A percentile compares a stretch with the other conserved stretches of the same genome.
These are phyloP conservation scores for Cinclus cinclus DNA, from an alignment of 2,113 vertebrate species.

Conservation along the genomic window DNA sequence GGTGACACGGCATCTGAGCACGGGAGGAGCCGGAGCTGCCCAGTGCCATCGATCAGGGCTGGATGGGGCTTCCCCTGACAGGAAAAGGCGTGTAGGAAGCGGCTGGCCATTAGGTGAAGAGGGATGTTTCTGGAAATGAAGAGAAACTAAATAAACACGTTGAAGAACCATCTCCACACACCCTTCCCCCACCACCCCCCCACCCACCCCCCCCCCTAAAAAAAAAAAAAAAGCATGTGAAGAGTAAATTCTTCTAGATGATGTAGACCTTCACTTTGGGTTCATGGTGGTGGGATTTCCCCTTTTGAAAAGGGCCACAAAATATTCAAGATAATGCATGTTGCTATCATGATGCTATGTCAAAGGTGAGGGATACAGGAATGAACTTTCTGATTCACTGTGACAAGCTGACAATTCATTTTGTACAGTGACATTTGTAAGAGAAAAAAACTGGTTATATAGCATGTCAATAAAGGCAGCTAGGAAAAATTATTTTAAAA, in stretches of 20 bases:
- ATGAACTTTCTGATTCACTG: constrained; percentile 4
- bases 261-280: not conserved
- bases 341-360: not conserved
- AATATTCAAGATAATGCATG: not conserved
- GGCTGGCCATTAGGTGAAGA: not conserved
- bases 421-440: not conserved
- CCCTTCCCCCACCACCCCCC: too few relatives aligned
- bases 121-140: not conserved
- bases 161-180: fast-evolving
- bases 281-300: not conserved
- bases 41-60: fast-evolving
- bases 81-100: not conserved
- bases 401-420: constrained; percentile 29
- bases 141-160: not conserved
- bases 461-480: not conserved
- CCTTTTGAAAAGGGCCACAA: not conserved
- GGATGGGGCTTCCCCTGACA: fast-evolving
- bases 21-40: not conserved
- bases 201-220: too few relatives aligned
- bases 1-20: fast-evolving
- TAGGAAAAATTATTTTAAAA: not conserved
- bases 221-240: not conserved
- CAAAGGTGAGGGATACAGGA: not conserved
- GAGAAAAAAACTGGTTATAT: not conserved
- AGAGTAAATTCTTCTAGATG: not conserved